A percentile compares a stretch with the other conserved stretches of the same genome.
Conservation (phyloP, 2,113 vertebrate genomes). For the Ptilorrhoa leucosticta region DNA sequence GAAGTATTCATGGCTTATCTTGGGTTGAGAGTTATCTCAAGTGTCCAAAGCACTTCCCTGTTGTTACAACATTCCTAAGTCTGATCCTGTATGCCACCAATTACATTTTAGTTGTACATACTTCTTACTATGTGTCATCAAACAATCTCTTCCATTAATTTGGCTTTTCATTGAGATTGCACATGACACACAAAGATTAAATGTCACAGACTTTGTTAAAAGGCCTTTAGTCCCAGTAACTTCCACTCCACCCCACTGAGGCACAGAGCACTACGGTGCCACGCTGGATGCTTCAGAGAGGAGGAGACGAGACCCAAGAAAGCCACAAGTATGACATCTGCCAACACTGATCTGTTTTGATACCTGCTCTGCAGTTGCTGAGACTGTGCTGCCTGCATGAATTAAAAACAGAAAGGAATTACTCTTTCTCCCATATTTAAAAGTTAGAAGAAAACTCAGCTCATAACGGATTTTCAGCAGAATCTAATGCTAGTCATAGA, state of each 20-base stretch:
- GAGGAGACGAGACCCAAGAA: not conserved
- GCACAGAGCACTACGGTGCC: not conserved
- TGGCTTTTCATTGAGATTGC: not conserved
- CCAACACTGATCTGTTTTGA: not conserved
- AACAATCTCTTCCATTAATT: not conserved
- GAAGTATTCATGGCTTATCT: not conserved
- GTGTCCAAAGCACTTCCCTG: not conserved
- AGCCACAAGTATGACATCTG: not conserved
- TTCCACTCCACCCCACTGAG: not conserved
- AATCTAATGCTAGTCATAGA: conserved; percentile 6
- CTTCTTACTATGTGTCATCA: not conserved
- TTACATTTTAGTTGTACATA: not conserved
- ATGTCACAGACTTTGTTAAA: not conserved
- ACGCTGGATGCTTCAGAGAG: not conserved
- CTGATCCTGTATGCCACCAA: not conserved
- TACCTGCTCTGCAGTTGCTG: not conserved
- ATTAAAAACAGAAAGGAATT: not conserved
- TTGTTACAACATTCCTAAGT: not conserved
- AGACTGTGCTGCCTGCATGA: not conserved
- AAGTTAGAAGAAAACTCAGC: not conserved
- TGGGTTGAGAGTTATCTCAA: not conserved
- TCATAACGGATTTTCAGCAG: not conserved
- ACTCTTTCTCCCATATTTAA: not conserved
- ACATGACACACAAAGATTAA: not conserved
- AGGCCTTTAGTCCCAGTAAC: not conserved